Evolutionary conservation across 2,797 vertebrate species (phyloP).

Genomic region (Delichon dasypus): DNA sequence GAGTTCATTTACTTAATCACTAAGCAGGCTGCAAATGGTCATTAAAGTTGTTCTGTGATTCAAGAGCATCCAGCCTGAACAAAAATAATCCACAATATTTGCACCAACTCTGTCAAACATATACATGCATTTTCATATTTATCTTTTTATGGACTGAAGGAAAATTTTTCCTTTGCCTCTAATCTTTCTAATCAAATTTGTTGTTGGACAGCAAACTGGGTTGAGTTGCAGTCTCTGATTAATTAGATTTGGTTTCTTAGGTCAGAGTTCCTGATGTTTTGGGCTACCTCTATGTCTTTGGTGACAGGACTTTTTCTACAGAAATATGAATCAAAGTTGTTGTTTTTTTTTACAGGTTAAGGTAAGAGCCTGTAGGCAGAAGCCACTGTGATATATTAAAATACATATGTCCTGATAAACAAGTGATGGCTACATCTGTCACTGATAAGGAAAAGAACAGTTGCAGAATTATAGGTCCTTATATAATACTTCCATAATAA

Average conservation of each 20-base stretch:
- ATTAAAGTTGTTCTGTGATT: not conserved
- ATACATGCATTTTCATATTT: not conserved
- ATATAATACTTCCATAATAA: not conserved
- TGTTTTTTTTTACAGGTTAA: not conserved
- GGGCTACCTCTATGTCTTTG: not conserved
- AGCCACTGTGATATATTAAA: not conserved
- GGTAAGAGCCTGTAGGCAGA: not conserved
- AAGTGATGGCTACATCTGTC: not conserved
- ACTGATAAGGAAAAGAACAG: not conserved
- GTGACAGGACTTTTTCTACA: not conserved
- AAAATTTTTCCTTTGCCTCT: not conserved
- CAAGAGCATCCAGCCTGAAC: not conserved
- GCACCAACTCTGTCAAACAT: not conserved
- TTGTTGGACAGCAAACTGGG: not conserved
- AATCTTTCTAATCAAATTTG: not conserved
- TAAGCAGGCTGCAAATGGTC: not conserved
- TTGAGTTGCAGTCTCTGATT: not conserved
- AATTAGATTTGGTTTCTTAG: not conserved
- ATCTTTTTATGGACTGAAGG: not conserved
- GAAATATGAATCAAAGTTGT: not conserved
- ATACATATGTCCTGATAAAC: not conserved
- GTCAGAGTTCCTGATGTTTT: not conserved
- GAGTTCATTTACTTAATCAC: slow-evolving; percentile 36
- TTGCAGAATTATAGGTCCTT: not conserved
- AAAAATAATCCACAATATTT: not conserved